These are phyloP conservation scores for Lasioglossum villosulum DNA, from an alignment of 2,888 invertebrate species.

Conservation along the genomic window DNA sequence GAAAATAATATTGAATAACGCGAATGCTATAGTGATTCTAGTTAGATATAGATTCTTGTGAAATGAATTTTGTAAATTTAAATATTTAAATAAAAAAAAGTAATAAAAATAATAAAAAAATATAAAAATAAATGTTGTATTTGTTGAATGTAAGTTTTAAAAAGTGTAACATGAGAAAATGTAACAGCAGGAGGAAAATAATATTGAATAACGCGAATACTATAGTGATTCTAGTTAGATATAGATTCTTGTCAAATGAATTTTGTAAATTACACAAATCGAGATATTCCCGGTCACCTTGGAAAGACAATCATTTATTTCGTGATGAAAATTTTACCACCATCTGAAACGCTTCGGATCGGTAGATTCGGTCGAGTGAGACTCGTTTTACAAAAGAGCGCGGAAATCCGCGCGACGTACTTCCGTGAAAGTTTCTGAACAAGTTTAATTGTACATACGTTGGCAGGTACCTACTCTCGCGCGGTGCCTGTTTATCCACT, in stretches of 20 bases:
- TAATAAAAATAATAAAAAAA: too few relatives aligned
- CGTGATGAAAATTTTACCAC: constrained; percentile 12
- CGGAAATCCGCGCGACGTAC: constrained; percentile 38
- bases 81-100: too few relatives aligned
- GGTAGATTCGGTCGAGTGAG: constrained; percentile 24
- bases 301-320: constrained; percentile 30
- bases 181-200: too few relatives aligned
- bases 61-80: too few relatives aligned
- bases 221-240: neutral
- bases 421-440: constrained; percentile 65
- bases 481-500: constrained; percentile 29
- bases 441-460: constrained; percentile 49
- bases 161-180: neutral
- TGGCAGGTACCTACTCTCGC: neutral
- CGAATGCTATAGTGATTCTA: neutral
- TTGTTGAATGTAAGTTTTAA: neutral
- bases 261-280: constrained; percentile 1
- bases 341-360: constrained; percentile 19
- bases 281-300: neutral
- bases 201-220: neutral
- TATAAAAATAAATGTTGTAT: too few relatives aligned
- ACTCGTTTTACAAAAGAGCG: constrained; percentile 37
- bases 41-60: too few relatives aligned
- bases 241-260: too few relatives aligned
- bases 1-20: neutral